Percentiles rank a stretch among this genome's conserved stretches.
phyloP scores from a whole-genome alignment of 2,797 vertebrate species.

The Arctocebus calabarensis region DNA sequence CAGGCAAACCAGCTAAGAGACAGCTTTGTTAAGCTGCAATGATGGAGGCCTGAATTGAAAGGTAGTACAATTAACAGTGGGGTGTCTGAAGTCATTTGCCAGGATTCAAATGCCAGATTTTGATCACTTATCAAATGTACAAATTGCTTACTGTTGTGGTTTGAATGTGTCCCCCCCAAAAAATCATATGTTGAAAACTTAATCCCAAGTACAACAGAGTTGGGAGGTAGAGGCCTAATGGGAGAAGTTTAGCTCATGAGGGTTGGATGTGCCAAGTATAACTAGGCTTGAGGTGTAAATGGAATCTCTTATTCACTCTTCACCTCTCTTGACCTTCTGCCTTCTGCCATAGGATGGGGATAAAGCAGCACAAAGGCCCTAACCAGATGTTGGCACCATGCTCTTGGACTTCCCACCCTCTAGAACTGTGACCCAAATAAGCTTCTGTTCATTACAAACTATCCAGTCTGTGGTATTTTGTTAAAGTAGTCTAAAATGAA shows the following conservation, averaged over 20 bases:
- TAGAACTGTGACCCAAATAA: not conserved
- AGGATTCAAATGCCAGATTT: conserved; percentile 43
- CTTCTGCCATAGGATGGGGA: not conserved
- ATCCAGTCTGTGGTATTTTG: not conserved
- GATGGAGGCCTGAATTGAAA: not conserved
- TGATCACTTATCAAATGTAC: not conserved
- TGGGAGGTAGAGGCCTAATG: not conserved
- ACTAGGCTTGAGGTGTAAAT: not conserved
- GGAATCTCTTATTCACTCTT: not conserved
- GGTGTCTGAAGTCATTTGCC: not conserved
- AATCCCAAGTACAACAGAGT: not conserved
- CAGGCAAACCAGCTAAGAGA: not conserved
- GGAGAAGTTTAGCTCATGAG: not conserved
- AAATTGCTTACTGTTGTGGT: not conserved
- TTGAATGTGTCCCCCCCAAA: not conserved
- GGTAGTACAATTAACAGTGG: conserved; percentile 10
- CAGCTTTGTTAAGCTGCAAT: not conserved
- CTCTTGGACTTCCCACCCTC: not conserved
- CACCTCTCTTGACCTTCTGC: not conserved
- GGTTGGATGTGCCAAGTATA: not conserved
- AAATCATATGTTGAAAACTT: not conserved
- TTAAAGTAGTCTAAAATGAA: not conserved
- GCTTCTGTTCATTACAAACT: not conserved
- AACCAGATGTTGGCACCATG: not conserved
- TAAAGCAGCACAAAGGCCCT: not conserved